Evolutionary conservation across 2,797 vertebrate genomes (phyloP), one percentile per base, ranked within the genome.

Genomic region (Bovichtus variegatus): DNA sequence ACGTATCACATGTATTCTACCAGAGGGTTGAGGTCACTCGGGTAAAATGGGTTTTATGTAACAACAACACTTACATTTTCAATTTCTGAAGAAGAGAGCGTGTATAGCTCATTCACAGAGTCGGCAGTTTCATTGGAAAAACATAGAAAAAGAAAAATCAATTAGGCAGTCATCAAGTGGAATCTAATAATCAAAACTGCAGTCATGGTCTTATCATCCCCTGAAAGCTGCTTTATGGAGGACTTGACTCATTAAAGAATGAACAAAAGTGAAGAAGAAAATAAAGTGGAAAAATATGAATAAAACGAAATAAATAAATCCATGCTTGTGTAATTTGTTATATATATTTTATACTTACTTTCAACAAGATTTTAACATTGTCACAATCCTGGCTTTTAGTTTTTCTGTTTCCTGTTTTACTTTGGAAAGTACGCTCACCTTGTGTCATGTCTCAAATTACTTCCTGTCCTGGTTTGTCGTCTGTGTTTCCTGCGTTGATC

Each of bases 161-260:
- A n/a, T n/a, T n/a, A n/a, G 9, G 18, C 8, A 55, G 18, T n/a
- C n/a, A n/a, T 21, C 41, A 34, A 21, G 25, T 34, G 11, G 31
- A 54, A 41, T 43, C 64, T 46, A 49, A 75, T 60, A 3, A 40
- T 53, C 18, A 69, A 10, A 51, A 15, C 46, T 12, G n/a, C 53
- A 69, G 41, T 44, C 54, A n/a, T n/a, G n/a, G n/a, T 21, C 61
- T 10, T 49, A 19, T 53, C 7, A 49, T 49, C 29, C 16, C 21
- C 8, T 43, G 13, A 55, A 11, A 49, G 19, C 46, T 46, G 63
- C 59, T 25, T 41, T 38, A 68, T 47, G 25, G 27, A 46, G 34
- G 55, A 74, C 23, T n/a, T 41, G 50, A 53, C 5, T 12, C 5
- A 21, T 29, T 40, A 2, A 66, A 66, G 19, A 41, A 13, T 36